phyloP scores from a whole-genome alignment of 2,797 vertebrate genomes.

The Lacerta agilis region DNA sequence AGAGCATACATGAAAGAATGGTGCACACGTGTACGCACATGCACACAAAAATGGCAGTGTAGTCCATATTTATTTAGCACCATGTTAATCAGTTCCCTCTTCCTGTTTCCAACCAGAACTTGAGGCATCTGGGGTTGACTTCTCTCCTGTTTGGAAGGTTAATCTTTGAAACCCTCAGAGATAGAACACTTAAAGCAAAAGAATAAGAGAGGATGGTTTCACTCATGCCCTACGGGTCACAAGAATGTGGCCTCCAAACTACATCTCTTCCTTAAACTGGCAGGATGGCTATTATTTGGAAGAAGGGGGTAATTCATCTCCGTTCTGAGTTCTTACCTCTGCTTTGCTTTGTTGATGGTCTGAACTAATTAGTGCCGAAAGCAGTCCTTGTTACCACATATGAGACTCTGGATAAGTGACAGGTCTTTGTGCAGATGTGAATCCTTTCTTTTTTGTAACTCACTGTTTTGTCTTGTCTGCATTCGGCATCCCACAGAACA shows the following conservation, averaged over 20 bases:
- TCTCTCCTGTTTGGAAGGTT: slow-evolving; percentile 4
- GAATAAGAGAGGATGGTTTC: neutral
- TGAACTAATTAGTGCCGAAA: slow-evolving; percentile 19
- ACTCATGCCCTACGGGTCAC: neutral
- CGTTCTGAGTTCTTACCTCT: neutral
- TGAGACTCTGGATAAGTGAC: slow-evolving; percentile 6
- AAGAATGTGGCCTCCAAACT: neutral
- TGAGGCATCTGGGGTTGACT: neutral
- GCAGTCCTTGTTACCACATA: accelerated
- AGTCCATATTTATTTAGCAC: neutral
- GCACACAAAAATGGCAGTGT: neutral
- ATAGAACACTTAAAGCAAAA: neutral
- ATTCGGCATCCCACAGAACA: neutral
- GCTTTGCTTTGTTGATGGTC: neutral
- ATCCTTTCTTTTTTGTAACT: slow-evolving; percentile 3
- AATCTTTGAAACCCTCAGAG: slow-evolving; percentile 4
- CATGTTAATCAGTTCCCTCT: neutral
- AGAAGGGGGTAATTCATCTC: neutral
- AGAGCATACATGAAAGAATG: no score
- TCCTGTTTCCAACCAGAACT: neutral
- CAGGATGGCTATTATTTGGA: neutral
- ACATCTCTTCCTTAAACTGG: neutral
- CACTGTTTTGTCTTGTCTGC: slow-evolving; percentile 6
- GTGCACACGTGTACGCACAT: no score
- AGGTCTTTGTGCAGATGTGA: neutral